A percentile compares a stretch with the other conserved stretches of the same genome.
Conservation (phyloP, 2,797 vertebrate genomes). For the Benthosema pterotum region DNA sequence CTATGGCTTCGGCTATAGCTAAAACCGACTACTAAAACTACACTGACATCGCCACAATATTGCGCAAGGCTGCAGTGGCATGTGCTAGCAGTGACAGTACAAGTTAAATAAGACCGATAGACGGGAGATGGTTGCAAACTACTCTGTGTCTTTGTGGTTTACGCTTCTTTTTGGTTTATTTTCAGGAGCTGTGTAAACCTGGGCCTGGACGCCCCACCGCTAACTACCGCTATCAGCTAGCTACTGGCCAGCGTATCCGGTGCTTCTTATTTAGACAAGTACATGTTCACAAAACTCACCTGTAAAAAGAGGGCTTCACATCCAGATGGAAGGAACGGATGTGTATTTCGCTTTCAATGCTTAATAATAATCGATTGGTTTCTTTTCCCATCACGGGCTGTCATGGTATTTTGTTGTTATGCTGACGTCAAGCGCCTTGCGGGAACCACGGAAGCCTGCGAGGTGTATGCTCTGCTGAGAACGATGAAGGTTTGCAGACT, state of each 20-base stretch:
- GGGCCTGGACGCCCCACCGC: background rate
- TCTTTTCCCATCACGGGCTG: slow-evolving; percentile 49
- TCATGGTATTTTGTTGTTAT: slow-evolving; percentile 76
- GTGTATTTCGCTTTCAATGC: slow-evolving; percentile 35
- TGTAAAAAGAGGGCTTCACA: slow-evolving; percentile 42
- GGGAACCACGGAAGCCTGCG: slow-evolving; percentile 60
- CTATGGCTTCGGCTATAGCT: too few relatives aligned
- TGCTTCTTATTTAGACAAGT: background rate
- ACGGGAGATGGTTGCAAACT: too few relatives aligned
- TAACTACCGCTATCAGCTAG: slow-evolving; percentile 23
- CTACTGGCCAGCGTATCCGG: slow-evolving; percentile 19
- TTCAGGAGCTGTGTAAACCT: background rate
- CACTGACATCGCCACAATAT: background rate
- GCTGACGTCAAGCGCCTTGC: slow-evolving; percentile 63
- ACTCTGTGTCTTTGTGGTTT: too few relatives aligned
- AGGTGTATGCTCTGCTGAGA: background rate
- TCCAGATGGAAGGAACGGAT: slow-evolving; percentile 26
- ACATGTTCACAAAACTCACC: slow-evolving; percentile 50
- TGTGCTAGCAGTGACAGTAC: too few relatives aligned
- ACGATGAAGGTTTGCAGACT: background rate
- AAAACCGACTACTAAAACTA: background rate
- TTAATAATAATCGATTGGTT: slow-evolving; percentile 36
- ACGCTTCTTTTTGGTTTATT: background rate
- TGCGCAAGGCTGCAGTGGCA: too few relatives aligned
- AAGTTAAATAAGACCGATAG: too few relatives aligned